Percentiles rank a stretch among this genome's conserved stretches.
These are phyloP conservation scores for Drosophila austrosaltans DNA, from an alignment of 2,888 invertebrate genomes.

Conservation along the genomic window DNA sequence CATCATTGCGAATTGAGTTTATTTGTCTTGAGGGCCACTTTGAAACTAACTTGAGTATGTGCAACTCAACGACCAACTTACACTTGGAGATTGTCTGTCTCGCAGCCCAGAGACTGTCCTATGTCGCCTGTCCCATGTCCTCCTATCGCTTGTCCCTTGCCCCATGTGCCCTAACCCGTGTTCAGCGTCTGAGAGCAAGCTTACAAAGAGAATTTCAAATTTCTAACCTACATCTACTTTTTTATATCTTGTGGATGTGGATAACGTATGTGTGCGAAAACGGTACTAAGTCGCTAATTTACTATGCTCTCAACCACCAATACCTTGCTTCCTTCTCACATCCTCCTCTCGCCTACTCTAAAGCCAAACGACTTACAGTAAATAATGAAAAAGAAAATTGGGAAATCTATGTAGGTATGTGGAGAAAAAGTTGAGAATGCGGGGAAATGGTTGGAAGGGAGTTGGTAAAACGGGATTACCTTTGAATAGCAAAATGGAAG, in stretches of 20 bases:
- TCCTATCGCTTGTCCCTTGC: background rate
- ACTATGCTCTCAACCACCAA: conserved; percentile 35
- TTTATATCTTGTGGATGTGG: conserved; percentile 14
- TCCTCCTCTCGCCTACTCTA: background rate
- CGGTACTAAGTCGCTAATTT: conserved; percentile 39
- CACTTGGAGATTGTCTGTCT: conserved; percentile 31
- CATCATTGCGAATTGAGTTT: conserved; percentile 52
- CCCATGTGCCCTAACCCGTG: background rate
- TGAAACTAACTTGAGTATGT: conserved; percentile 40
- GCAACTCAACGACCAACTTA: conserved; percentile 34
- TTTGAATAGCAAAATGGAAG: background rate
- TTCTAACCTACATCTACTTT: conserved; percentile 21
- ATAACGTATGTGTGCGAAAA: conserved; percentile 11
- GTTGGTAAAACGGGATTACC: background rate
- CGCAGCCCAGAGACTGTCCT: conserved; percentile 16
- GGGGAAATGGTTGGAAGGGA: background rate
- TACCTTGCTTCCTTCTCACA: background rate
- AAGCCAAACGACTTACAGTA: background rate
- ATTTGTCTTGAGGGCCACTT: conserved; percentile 45
- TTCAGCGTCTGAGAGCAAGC: background rate
- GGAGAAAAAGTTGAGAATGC: background rate
- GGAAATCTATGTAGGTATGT: conserved; percentile 2
- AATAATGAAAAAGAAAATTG: conserved; percentile 2
- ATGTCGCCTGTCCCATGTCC: background rate
- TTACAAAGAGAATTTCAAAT: conserved; percentile 43